Evolutionary conservation across 2,797 vertebrate species (phyloP).

Genomic region (Spheniscus humboldti): DNA sequence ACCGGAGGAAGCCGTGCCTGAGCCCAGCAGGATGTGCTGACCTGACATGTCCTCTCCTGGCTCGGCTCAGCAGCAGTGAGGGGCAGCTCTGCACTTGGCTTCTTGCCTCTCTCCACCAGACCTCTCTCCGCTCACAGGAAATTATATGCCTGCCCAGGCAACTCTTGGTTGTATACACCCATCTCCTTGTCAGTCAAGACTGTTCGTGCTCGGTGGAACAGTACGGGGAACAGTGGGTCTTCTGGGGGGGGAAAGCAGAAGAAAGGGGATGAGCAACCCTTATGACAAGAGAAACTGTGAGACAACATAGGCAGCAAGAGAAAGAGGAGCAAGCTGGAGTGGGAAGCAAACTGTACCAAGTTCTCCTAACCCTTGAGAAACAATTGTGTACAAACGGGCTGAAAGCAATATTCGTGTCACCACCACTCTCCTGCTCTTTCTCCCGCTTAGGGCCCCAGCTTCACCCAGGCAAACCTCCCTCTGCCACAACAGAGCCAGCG

Average conservation of each 20-base stretch:
- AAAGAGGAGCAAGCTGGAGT: not conserved
- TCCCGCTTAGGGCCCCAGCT: not conserved
- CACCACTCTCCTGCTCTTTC: not conserved
- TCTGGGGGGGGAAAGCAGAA: not conserved
- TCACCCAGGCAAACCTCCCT: not conserved
- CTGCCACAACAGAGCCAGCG: no score
- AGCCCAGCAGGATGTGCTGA: not conserved
- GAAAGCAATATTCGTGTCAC: rapidly evolving
- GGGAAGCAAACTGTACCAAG: not conserved
- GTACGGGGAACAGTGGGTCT: not conserved
- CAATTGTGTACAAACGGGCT: rapidly evolving
- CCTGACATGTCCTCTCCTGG: not conserved
- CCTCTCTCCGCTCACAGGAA: not conserved
- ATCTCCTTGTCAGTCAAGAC: not conserved
- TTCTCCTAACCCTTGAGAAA: not conserved
- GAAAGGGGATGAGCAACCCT: not conserved
- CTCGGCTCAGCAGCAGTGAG: not conserved
- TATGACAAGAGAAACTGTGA: not conserved
- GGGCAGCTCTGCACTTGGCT: not conserved
- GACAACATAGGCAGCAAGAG: not conserved
- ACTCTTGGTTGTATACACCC: rapidly evolving
- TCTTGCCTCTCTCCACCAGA: not conserved
- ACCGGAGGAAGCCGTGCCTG: not conserved
- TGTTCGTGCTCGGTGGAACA: rapidly evolving
- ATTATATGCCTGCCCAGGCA: no score